Base-by-base conservation (phyloP, 2,888 invertebrate species). In the Phengaris alcon region DNA sequence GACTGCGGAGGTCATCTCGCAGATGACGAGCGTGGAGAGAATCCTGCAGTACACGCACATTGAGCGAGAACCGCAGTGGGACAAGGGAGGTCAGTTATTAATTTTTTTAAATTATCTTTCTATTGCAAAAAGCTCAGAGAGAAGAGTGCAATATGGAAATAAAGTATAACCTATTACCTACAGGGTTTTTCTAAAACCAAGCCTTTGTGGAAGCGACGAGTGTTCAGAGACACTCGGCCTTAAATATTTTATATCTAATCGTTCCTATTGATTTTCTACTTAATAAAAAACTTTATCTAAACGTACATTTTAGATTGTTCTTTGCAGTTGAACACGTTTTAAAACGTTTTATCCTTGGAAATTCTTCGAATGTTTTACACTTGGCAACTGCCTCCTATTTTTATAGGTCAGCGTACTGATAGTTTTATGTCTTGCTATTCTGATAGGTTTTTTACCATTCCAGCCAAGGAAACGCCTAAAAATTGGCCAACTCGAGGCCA, bases 11-110 rank as follows among this genome's bases (percentile, higher is more conserved):
- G 97, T 89, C 85, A 95, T 94, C 83, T 95, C 92, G 84, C 96
- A 95, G 84, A 96, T 96, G 95, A 96, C 95, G 13, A 95, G 95
- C 79, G 97, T 97, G 1, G 96, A 97, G 86, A 90, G 95, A 8
- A 95, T 95, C 55, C 94, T 97, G 78, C 94, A 95, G 80, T 97
- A 97, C 87, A 95, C 95, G 0, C 94, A 95, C 76, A 90, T 97
- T 52, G 95, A 96, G 76, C 91, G 95, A n/a, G 95, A 95, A 81
- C 82, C 89, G 6, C 87, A 88, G 55, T 92, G 93, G 92, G 94
- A 94, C 44, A 90, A 90, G 84, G 93, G 93, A 87, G 87, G 94
- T 92, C 79, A 75, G 84, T 78, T 15, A 59, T 15, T 78, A 52
- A 52, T 22, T 54, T 48, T 57, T 8, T 57, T 7, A 15, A 15